A percentile compares a stretch with the other conserved stretches of the same genome.
Evolutionary conservation across 2,797 vertebrate genomes (phyloP).

Genomic region (Sebastes vulpes): DNA sequence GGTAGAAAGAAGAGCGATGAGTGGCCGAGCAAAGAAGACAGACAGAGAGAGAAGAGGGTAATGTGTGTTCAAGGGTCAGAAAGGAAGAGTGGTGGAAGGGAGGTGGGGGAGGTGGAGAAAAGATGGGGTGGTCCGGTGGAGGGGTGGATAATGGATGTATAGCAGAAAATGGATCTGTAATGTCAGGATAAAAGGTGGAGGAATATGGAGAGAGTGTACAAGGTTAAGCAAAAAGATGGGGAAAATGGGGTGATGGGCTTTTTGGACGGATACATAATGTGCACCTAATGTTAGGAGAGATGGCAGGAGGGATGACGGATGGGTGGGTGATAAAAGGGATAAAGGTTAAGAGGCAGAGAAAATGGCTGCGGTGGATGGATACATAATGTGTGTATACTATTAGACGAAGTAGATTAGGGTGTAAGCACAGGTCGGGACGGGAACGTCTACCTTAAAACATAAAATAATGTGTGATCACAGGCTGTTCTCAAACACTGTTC

Average conservation of each 20-base stretch:
- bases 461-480: background rate
- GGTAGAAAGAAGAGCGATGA: slow-evolving; percentile 44
- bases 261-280: slow-evolving; percentile 29
- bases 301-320: background rate
- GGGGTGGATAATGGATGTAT: slow-evolving; percentile 45
- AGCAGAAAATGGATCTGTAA: slow-evolving; percentile 32
- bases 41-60: background rate
- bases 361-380: background rate
- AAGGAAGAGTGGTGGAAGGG: background rate
- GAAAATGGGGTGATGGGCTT: slow-evolving; percentile 30
- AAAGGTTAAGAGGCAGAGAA: slow-evolving; percentile 42
- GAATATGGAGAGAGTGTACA: background rate
- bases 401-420: background rate
- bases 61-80: slow-evolving; percentile 25
- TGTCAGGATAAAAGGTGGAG: slow-evolving; percentile 14
- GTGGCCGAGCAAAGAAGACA: slow-evolving; percentile 30
- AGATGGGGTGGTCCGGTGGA: background rate
- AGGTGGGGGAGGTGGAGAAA: background rate
- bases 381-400: slow-evolving; percentile 14
- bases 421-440: background rate
- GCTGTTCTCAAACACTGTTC: no score
- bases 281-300: slow-evolving; percentile 6
- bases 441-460: background rate
- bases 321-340: slow-evolving; percentile 23
- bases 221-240: slow-evolving; percentile 45